Evolutionary conservation across 2,113 vertebrate species (phyloP).

Genomic region (Ageneiosus marmoratus): DNA sequence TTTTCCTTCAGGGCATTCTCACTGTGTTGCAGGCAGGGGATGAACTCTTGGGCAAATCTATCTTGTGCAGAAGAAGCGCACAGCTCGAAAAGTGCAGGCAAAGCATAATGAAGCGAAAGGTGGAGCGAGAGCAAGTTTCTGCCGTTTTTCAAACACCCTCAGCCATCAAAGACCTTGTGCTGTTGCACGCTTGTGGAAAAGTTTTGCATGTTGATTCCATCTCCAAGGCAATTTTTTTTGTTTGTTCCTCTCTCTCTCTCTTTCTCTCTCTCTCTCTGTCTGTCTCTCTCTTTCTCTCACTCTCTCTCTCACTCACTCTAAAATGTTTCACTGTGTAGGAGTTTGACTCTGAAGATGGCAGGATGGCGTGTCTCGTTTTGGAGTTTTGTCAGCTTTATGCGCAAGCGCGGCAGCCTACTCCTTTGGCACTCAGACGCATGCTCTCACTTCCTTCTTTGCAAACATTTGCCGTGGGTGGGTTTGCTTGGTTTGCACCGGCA

Average conservation of each 20-base stretch:
- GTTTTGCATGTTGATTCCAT: conserved; percentile 55
- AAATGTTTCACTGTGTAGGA: conserved; percentile 58
- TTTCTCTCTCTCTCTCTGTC: conserved; percentile 38
- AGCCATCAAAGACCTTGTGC: conserved; percentile 70
- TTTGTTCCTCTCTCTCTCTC: conserved; percentile 44
- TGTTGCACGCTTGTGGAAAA: conserved; percentile 56
- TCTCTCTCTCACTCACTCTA: conserved; percentile 35
- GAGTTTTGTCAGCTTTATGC: conserved; percentile 62
- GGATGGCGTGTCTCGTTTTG: conserved; percentile 64
- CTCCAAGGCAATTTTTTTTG: conserved; percentile 60
- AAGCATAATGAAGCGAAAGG: conserved; percentile 71
- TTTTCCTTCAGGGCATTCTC: conserved; percentile 72
- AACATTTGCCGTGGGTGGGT: conserved; percentile 60
- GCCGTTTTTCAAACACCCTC: conserved; percentile 67
- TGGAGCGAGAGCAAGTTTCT: conserved; percentile 67
- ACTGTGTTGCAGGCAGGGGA: conserved; percentile 53
- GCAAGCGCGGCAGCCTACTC: conserved; percentile 61
- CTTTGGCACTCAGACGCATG: conserved; percentile 59
- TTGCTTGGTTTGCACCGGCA: conserved; percentile 48
- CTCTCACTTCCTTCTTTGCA: conserved; percentile 57
- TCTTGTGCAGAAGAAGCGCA: conserved; percentile 53
- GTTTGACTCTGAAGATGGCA: conserved; percentile 66
- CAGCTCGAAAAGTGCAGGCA: conserved; percentile 59
- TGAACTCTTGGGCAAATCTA: conserved; percentile 52
- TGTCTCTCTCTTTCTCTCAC: conserved; percentile 35